These are phyloP conservation scores for Scelioninae gen. 1 DNA, from an alignment of 2,888 invertebrate species.

Conservation along the genomic window DNA sequence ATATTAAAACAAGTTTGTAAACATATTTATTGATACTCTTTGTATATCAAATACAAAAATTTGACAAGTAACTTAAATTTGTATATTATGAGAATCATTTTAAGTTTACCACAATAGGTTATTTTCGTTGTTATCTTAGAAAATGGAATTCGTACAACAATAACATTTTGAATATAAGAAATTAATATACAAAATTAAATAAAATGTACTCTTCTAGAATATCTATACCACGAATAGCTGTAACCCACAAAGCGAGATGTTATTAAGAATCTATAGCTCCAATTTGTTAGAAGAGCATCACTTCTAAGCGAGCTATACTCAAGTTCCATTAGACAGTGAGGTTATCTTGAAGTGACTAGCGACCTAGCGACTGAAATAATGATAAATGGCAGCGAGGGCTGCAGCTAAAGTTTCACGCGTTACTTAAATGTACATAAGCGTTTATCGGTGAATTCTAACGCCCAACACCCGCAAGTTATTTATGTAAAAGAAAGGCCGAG, in stretches of 20 bases:
- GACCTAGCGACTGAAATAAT: slow-evolving; percentile 72
- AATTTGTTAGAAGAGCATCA: slow-evolving; percentile 37
- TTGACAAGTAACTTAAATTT: too few relatives aligned
- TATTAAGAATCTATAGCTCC: slow-evolving; percentile 26
- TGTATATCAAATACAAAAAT: too few relatives aligned
- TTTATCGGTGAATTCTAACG: slow-evolving; percentile 29
- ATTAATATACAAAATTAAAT: too few relatives aligned
- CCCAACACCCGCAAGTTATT: slow-evolving; percentile 43
- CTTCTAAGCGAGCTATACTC: slow-evolving; percentile 64
- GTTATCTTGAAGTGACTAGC: slow-evolving; percentile 59
- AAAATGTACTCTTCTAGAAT: neutral
- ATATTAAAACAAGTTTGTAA: too few relatives aligned
- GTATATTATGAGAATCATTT: too few relatives aligned
- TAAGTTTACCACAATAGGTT: too few relatives aligned
- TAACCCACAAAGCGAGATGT: slow-evolving; percentile 72
- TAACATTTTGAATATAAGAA: too few relatives aligned
- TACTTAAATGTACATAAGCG: slow-evolving; percentile 41
- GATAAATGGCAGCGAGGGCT: slow-evolving; percentile 66
- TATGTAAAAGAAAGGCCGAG: slow-evolving; percentile 34
- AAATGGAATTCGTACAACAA: too few relatives aligned
- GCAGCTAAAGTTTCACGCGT: slow-evolving; percentile 46
- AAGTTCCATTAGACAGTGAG: slow-evolving; percentile 72
- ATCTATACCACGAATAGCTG: neutral
- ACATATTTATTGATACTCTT: too few relatives aligned
- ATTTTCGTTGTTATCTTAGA: too few relatives aligned